Evolutionary conservation across 2,797 vertebrate genomes (phyloP), one percentile per base, ranked within the genome.

Genomic region (Gymnodraco acuticeps): DNA sequence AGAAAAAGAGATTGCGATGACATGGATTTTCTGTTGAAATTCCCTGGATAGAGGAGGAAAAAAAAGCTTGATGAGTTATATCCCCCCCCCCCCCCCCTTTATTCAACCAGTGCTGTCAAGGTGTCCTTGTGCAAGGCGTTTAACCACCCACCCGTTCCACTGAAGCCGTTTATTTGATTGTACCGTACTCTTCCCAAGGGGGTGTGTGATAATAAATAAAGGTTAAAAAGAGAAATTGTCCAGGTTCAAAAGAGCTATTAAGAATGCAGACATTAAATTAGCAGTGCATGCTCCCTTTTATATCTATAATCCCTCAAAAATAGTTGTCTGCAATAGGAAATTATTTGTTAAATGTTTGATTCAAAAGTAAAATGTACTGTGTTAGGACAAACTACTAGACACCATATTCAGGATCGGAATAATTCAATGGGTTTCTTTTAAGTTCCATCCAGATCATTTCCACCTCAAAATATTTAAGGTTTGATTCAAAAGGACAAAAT

Each of bases 51-150:
- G 61, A 71, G 52, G 14, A 66, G 59, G 11, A 77, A 77, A 72
- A 75, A 81, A 27, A 27, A 27, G 27, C 53, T 75, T 70, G 68
- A 85, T 83, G 83, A 86, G 72, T 72, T 83, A 87, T 83, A 81
- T 3, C 23, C 23, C 23, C 23, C 65, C 10, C 55, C 10, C 15
- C 17, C 27, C 41, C 8, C 47, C 19, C 43, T 46, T 65, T 79
- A 59, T 75, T 70, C 62, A 75, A 72, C 54, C 73, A 64, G 23
- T 41, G 59, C 76, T 88, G 80, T 85, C 85, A 87, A 81, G 76
- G 74, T 81, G 86, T 87, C 86, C 87, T 92, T 87, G 80, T 64
- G 60, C 48, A 67, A 58, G 58, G 23, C 20, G 48, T 71, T 82
- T 82, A 83, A 75, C 64, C 45, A 79, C 64, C 75, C 68, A 87